A percentile compares a stretch with the other conserved stretches of the same genome.
Evolutionary conservation across 2,888 invertebrate genomes (phyloP).

Genomic region (Agrypnus murinus): DNA sequence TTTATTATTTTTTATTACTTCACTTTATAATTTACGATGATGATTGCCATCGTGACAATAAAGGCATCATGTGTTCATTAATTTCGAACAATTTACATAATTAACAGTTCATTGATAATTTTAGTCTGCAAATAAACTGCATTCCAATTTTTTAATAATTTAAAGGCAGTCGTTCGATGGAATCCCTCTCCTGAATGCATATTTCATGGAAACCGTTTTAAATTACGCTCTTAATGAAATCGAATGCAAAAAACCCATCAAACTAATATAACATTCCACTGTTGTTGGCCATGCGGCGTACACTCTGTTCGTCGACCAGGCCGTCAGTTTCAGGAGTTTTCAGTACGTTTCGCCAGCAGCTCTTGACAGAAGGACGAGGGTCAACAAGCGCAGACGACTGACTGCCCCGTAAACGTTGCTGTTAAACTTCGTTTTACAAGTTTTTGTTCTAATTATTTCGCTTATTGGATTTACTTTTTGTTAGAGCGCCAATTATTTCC

Average conservation of each 20-base stretch:
- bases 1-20: too few relatives aligned
- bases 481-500: not conserved
- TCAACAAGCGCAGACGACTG: slow-evolving; percentile 32
- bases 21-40: too few relatives aligned
- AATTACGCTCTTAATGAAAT: slow-evolving; percentile 28
- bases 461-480: slow-evolving; percentile 19
- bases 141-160: too few relatives aligned
- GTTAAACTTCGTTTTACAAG: slow-evolving; percentile 36
- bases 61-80: too few relatives aligned
- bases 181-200: slow-evolving; percentile 13
- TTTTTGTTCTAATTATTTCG: slow-evolving; percentile 33
- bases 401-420: slow-evolving; percentile 24
- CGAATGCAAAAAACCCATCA: slow-evolving; percentile 33
- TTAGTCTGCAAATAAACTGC: too few relatives aligned
- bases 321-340: slow-evolving; percentile 41
- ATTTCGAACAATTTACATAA: too few relatives aligned
- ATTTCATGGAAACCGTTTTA: slow-evolving; percentile 11
- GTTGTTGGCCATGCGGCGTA: slow-evolving; percentile 29
- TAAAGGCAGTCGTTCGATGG: too few relatives aligned
- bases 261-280: slow-evolving; percentile 23
- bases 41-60: too few relatives aligned
- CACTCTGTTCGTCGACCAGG: slow-evolving; percentile 24
- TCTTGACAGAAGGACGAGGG: slow-evolving; percentile 38
- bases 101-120: too few relatives aligned
- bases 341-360: slow-evolving; percentile 33